Evolutionary conservation across 2,797 vertebrate genomes (phyloP).

Genomic region (Sebastes itinus): DNA sequence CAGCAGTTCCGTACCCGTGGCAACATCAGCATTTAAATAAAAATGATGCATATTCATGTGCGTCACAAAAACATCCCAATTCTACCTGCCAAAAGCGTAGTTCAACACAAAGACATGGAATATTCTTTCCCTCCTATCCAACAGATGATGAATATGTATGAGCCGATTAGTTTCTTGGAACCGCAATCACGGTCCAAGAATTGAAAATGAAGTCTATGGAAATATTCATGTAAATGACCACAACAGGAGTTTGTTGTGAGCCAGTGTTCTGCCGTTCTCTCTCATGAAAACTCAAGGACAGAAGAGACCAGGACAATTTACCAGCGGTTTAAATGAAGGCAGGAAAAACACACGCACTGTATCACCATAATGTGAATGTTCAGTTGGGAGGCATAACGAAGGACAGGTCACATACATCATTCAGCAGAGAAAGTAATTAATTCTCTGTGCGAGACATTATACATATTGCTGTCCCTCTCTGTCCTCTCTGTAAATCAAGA

Average conservation of each 20-base stretch:
- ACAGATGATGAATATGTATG: constrained; percentile 10
- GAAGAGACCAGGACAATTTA: not conserved
- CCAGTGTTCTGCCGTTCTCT: not conserved
- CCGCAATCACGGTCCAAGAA: not conserved
- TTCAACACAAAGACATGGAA: not conserved
- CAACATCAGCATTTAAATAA: not conserved
- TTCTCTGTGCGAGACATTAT: constrained; percentile 1
- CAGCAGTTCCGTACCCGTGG: not conserved
- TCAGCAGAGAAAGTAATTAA: constrained; percentile 9
- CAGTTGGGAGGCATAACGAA: constrained; percentile 15
- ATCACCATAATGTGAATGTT: constrained; percentile 17
- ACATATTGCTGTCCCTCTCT: not conserved
- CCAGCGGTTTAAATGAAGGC: constrained; percentile 18
- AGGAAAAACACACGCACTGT: constrained; percentile 32
- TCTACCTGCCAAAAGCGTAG: not conserved
- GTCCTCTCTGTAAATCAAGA: constrained; percentile 4
- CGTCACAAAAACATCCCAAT: not conserved
- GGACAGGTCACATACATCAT: constrained; percentile 22
- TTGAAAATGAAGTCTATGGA: not conserved
- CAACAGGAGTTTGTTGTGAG: not conserved
- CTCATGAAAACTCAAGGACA: constrained; percentile 3
- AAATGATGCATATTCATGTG: constrained; percentile 4
- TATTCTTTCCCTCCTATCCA: not conserved
- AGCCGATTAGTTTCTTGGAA: not conserved
- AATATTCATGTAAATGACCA: constrained; percentile 4